Conservation (phyloP, 1,140 invertebrate genomes). For the Limonius californicus region DNA sequence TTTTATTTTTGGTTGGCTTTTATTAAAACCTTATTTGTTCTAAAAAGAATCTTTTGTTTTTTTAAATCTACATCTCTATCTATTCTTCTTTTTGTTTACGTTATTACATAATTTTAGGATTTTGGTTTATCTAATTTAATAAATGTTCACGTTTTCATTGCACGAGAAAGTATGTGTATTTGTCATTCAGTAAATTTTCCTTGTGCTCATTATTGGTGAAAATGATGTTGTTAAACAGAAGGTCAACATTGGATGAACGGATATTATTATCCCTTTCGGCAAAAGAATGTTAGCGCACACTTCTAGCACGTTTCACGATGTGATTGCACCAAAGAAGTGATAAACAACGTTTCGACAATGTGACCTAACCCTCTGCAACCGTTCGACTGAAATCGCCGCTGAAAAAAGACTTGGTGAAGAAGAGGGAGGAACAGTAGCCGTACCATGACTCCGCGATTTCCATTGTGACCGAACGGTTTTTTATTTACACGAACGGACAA, state of each 20-base stretch:
- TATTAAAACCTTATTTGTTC: too few species aligned
- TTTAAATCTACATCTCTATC: too few species aligned
- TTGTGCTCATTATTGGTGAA: too few species aligned
- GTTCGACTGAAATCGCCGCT: neutral
- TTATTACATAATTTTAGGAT: too few species aligned
- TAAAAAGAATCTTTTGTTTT: too few species aligned
- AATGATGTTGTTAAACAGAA: neutral
- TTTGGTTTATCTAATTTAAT: too few species aligned
- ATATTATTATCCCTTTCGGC: neutral
- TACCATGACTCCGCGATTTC: slow-evolving; percentile 37
- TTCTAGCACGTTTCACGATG: slow-evolving; percentile 21
- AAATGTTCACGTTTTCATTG: too few species aligned
- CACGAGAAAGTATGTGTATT: too few species aligned
- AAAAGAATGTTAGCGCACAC: slow-evolving; percentile 15
- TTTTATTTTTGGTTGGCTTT: too few species aligned
- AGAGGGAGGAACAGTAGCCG: slow-evolving; percentile 26
- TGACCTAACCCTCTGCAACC: slow-evolving; percentile 19
- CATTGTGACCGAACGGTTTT: slow-evolving; percentile 37
- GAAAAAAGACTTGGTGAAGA: neutral
- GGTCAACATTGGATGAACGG: neutral
- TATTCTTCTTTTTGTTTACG: too few species aligned
- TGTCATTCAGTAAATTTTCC: too few species aligned
- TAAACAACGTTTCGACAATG: slow-evolving; percentile 21
- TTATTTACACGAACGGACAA: slow-evolving; percentile 43
- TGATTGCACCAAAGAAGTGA: slow-evolving; percentile 23